Evolutionary conservation across 2,113 vertebrate species (phyloP).

Genomic region (Carollia perspicillata): DNA sequence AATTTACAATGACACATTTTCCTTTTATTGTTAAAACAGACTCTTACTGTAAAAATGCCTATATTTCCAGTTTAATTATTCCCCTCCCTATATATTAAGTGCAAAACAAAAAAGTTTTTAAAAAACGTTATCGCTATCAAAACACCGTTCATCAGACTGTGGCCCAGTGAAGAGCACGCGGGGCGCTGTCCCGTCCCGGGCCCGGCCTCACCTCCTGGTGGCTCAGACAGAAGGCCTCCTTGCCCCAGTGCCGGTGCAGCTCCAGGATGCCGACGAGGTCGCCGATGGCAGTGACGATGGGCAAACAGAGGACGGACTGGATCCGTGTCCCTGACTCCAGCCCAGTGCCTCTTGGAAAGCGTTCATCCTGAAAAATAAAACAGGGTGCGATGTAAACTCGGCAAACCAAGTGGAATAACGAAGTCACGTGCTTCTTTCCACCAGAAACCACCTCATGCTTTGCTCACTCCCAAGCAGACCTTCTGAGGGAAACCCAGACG

Average conservation of each 20-base stretch:
- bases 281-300: conserved; percentile 95
- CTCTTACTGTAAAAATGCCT: not conserved
- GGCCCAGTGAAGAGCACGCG: too few species aligned
- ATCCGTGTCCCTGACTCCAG: conserved; percentile 94
- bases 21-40: not conserved
- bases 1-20: not conserved
- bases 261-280: conserved; percentile 97
- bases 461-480: not conserved
- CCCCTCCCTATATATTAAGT: not conserved
- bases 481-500: not conserved
- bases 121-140: not conserved
- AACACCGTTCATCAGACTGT: not conserved
- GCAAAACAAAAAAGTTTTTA: not conserved
- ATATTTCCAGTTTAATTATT: not conserved
- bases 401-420: not conserved
- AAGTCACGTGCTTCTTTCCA: not conserved
- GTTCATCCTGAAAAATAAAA: conserved; percentile 87
- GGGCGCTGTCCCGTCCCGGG: not conserved
- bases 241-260: conserved; percentile 94
- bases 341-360: conserved; percentile 96
- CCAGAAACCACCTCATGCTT: not conserved
- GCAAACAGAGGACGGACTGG: conserved; percentile 97
- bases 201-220: conserved; percentile 92
- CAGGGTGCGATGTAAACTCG: not conserved
- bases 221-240: conserved; percentile 93